phyloP scores from a whole-genome alignment of 2,113 vertebrate genomes.

The Chaetura pelagica region DNA sequence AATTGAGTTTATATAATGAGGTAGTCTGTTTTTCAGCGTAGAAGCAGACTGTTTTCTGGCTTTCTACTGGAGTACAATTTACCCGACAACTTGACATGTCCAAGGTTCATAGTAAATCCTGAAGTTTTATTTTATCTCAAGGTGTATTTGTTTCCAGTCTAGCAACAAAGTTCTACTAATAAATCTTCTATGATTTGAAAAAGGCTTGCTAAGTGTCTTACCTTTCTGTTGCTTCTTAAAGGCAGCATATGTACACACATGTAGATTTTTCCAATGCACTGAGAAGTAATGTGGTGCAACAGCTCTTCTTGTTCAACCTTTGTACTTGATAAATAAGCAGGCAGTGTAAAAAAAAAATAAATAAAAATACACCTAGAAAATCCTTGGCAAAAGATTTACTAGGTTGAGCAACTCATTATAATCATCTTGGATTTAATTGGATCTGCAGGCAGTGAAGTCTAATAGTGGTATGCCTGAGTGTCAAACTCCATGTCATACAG shows the following conservation, averaged over 20 bases:
- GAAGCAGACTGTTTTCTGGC: neutral
- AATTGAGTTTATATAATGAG: neutral
- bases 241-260: neutral
- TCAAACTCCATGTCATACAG: slow-evolving; percentile 36
- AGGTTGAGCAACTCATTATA: slow-evolving; percentile 70
- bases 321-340: slow-evolving; percentile 71
- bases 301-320: slow-evolving; percentile 76
- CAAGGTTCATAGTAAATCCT: slow-evolving; percentile 14
- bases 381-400: slow-evolving; percentile 85
- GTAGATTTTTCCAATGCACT: slow-evolving; percentile 44
- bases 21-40: neutral
- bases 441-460: slow-evolving; percentile 47
- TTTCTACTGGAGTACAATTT: slow-evolving; percentile 10
- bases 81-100: neutral
- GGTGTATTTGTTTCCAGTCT: neutral
- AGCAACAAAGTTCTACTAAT: neutral
- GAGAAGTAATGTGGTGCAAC: slow-evolving; percentile 35
- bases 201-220: slow-evolving; percentile 59
- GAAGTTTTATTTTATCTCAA: neutral
- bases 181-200: neutral
- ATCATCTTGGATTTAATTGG: slow-evolving; percentile 61
- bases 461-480: neutral
- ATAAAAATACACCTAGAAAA: slow-evolving; percentile 25
- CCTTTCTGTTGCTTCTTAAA: slow-evolving; percentile 67
- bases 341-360: slow-evolving; percentile 18